Base-by-base conservation (phyloP, 2,888 invertebrate species). In the Aporophyla nigra region DNA sequence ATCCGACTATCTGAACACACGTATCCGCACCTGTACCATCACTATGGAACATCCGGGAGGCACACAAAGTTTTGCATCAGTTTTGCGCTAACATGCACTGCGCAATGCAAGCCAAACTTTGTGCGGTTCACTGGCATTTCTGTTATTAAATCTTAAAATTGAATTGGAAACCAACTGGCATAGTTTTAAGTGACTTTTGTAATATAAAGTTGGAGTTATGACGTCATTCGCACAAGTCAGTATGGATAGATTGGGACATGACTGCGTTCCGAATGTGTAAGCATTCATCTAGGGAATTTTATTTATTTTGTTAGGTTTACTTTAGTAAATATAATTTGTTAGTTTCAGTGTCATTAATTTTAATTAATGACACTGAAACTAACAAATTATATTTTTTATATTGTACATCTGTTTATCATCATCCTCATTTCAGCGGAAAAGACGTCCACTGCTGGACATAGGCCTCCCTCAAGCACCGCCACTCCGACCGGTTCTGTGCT, bases 61-160 rank as follows among this genome's bases (percentile, higher is more conserved):
- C 58, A 53, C 40, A 33, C 58, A 70, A 83, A 83, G n/a, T 83
- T 82, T 68, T 33, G n/a, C 51, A 56, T 12, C 27, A 51, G 68
- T 24, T 51, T 43, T 63, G 46, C 68, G 14, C 43, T 58, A 62
- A 71, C 51, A 84, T 84, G 80, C 80, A 83, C 9, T 51, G 78
- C 83, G 58, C 73, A 40, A 49, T 53, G 43, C 54, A 56, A 40
- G 40, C 21, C 4, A 6, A 84, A 84, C 71, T 82, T 69, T 68
- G 49, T 24, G 62, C 40, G 40, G 80, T 75, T 68, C 40, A 66
- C 14, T 33, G 7, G 2, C 43, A 9, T 83, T 67, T 74, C 58
- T 21, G 67, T 71, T 67, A 80, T 80, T 70, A 66, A 80, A 54
- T 75, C n/a, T 46, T 21, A n/a, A 14, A 40, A 69, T 16, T 58